Evolutionary conservation across 2,113 vertebrate species (phyloP).

Genomic region (Aspiorhynchus laticeps): DNA sequence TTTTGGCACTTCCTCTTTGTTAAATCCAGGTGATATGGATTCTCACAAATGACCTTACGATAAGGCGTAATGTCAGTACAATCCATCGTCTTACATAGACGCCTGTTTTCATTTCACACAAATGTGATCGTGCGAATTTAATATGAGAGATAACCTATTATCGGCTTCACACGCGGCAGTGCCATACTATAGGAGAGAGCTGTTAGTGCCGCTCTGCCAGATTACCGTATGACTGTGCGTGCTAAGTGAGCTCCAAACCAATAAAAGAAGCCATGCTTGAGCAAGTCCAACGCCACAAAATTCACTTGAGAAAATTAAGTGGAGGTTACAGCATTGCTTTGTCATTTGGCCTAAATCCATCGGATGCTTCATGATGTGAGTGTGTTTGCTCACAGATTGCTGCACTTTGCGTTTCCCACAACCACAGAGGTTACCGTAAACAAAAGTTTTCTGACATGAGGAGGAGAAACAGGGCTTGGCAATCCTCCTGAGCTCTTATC

Average conservation of each 20-base stretch:
- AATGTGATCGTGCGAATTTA: slow-evolving; percentile 21
- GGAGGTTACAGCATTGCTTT: neutral
- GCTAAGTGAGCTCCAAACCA: neutral
- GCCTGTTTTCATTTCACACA: slow-evolving; percentile 47
- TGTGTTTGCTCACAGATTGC: neutral
- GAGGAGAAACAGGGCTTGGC: neutral
- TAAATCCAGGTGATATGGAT: slow-evolving; percentile 26
- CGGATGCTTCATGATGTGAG: neutral
- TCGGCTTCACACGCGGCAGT: neutral
- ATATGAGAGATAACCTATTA: slow-evolving; percentile 35
- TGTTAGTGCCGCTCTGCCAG: slow-evolving; percentile 44
- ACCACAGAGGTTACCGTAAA: slow-evolving; percentile 24
- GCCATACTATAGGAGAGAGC: slow-evolving; percentile 10
- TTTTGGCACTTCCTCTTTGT: neutral
- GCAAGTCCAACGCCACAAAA: neutral
- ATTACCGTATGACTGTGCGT: slow-evolving; percentile 2
- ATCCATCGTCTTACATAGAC: neutral
- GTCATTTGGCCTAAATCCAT: slow-evolving; percentile 21
- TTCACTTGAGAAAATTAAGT: slow-evolving; percentile 1
- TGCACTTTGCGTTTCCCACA: slow-evolving; percentile 18
- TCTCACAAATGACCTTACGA: slow-evolving; percentile 28
- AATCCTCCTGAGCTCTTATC: slow-evolving; percentile 67
- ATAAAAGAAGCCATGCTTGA: slow-evolving; percentile 31
- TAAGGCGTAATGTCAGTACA: slow-evolving; percentile 16
- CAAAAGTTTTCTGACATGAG: neutral